phyloP scores from a whole-genome alignment of 2,888 invertebrate genomes.

The Trachelus stipa region DNA sequence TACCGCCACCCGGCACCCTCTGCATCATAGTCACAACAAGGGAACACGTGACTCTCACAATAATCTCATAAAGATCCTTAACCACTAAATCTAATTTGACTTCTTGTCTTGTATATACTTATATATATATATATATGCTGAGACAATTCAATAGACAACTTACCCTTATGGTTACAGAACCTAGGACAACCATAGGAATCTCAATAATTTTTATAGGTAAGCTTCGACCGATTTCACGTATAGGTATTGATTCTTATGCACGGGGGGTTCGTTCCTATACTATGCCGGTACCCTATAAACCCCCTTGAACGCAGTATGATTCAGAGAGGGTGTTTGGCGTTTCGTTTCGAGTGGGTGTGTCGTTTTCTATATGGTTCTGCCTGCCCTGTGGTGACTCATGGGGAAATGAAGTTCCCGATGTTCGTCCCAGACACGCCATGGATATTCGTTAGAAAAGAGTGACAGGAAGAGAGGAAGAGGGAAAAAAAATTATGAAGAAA shows the following conservation, averaged over 20 bases:
- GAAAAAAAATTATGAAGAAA: not conserved
- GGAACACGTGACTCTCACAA: not conserved
- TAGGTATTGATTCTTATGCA: slow-evolving; percentile 27
- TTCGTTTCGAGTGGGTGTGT: slow-evolving; percentile 32
- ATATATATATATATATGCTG: not conserved
- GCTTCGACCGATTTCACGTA: not conserved
- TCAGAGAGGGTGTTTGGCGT: slow-evolving; percentile 36
- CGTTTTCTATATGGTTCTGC: slow-evolving; percentile 18
- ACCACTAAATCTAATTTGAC: not conserved
- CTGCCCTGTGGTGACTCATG: slow-evolving; percentile 43
- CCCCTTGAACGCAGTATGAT: slow-evolving; percentile 39
- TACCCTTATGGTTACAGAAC: not conserved
- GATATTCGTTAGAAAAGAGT: not conserved
- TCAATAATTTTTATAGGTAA: not conserved
- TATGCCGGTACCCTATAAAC: not conserved
- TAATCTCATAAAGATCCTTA: not conserved
- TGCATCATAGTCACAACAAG: slow-evolving; percentile 29
- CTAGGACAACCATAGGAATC: not conserved
- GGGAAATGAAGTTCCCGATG: slow-evolving; percentile 34
- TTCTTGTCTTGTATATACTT: not conserved
- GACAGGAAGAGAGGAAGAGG: not conserved
- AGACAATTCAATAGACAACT: not conserved
- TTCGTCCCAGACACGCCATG: not conserved
- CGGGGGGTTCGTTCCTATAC: slow-evolving; percentile 16
- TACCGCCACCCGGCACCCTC: slow-evolving; percentile 62